Evolutionary conservation across 1,140 invertebrate species (phyloP).

Genomic region (Nixonia krombeini): DNA sequence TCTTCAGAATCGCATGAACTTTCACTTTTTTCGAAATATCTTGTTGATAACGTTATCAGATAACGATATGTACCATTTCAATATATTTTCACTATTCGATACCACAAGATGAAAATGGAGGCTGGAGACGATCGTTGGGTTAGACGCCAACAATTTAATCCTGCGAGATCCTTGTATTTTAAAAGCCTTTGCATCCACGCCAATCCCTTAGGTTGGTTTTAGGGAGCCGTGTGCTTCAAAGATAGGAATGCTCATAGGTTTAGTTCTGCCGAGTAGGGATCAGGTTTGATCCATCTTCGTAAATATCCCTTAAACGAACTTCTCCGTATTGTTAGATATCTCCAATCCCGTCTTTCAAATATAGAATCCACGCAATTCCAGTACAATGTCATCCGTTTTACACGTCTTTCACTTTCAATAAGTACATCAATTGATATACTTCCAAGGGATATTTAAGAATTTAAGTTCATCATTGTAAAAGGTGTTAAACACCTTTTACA

Average conservation of each 20-base stretch:
- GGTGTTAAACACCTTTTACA: too few relatives aligned
- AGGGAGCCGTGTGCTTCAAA: constrained; percentile 52
- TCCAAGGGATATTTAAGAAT: too few relatives aligned
- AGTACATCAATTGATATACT: constrained; percentile 2
- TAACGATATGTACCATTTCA: too few relatives aligned
- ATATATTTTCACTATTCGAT: too few relatives aligned
- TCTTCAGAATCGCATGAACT: too few relatives aligned
- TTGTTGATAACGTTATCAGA: too few relatives aligned
- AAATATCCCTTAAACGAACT: constrained; percentile 35
- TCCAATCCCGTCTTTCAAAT: constrained; percentile 22
- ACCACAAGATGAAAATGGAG: too few relatives aligned
- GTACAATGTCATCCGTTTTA: constrained; percentile 31
- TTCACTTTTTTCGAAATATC: too few relatives aligned
- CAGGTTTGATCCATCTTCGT: constrained; percentile 58
- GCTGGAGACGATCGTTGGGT: too few relatives aligned
- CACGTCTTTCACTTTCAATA: constrained; percentile 28
- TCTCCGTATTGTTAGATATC: constrained; percentile 34
- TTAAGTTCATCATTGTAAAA: too few relatives aligned
- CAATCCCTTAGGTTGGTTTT: constrained; percentile 43
- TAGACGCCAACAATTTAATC: constrained; percentile 22
- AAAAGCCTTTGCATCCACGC: constrained; percentile 57
- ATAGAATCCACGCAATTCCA: constrained; percentile 30
- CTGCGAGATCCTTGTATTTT: constrained; percentile 53
- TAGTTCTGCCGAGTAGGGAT: constrained; percentile 52
- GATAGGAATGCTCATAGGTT: constrained; percentile 56